These are phyloP conservation scores for Contarinia nasturtii DNA, from an alignment of 1,140 invertebrate genomes.

Conservation along the genomic window DNA sequence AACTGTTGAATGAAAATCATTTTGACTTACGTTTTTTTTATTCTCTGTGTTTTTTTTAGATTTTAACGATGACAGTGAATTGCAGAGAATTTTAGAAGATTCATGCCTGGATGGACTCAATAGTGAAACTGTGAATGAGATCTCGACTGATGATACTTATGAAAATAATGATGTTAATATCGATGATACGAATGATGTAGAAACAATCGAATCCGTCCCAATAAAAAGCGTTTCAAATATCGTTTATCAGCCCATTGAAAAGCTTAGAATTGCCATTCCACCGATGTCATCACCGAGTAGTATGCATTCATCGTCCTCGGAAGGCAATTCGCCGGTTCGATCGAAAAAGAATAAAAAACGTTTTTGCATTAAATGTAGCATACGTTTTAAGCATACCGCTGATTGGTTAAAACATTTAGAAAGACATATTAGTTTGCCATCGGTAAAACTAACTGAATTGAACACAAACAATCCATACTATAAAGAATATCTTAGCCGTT, in stretches of 20 bases:
- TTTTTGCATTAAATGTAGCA: slow-evolving; percentile 1
- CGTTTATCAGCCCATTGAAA: not conserved
- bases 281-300: not conserved
- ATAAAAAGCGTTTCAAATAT: not conserved
- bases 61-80: too few relatives aligned
- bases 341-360: not conserved
- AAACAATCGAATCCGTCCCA: too few relatives aligned
- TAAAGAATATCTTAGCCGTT: not conserved
- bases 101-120: too few relatives aligned
- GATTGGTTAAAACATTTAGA: slow-evolving; percentile 1
- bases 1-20: too few relatives aligned
- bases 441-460: not conserved
- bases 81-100: too few relatives aligned
- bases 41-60: too few relatives aligned
- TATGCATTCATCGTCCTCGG: slow-evolving; percentile 3
- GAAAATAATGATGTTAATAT: too few relatives aligned
- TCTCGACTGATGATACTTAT: too few relatives aligned
- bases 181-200: too few relatives aligned
- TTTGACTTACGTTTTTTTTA: too few relatives aligned
- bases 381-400: not conserved
- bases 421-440: not conserved
- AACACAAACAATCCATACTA: not conserved
- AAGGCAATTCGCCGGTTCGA: not conserved
- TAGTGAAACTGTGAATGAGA: too few relatives aligned
- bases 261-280: not conserved